Evolutionary conservation across 2,888 invertebrate genomes (phyloP), one percentile per base, ranked within the genome.

Genomic region (Hemistola chrysoprasaria): DNA sequence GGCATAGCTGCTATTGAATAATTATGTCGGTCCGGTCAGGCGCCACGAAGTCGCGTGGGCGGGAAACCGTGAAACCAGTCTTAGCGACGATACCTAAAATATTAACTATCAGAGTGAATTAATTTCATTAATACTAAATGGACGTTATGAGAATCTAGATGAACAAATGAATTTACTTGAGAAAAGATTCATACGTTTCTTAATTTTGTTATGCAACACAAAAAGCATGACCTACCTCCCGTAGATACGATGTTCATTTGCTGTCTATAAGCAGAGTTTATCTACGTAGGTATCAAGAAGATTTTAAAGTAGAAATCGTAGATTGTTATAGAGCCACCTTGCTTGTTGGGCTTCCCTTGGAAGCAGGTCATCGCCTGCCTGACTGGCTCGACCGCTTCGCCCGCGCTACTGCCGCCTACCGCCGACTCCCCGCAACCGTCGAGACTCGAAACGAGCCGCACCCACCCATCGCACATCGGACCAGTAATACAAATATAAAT

Each of bases 51-150:
- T 86, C 87, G 87, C 81, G 85, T 85, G 77, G 85, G 85, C 83
- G 87, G 83, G 82, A 84, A 82, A 77, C 82, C 82, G 82, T 83
- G 85, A 84, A 86, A 85, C 87, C 86, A 82, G 85, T 87, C 82
- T 81, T 75, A 63, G 68, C 67, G 69, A 71, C 75, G 59, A 60
- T 16, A 16, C 16, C 53, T 54, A 16, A 61, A 68, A 64, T 67
- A 64, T 65, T 67, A 59, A 58, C 61, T 62, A 59, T 57, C 55
- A 62, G 69, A 65, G 68, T 58, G 61, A 62, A 64, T 58, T 59
- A 29, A 35, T 16, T 16, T 16, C 16, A 16, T 16, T 16, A 16
- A 16, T 16, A 16, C 4, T 16, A 16, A 16, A 16, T n/a, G n/a
- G n/a, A n/a, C n/a, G n/a, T n/a, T n/a, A n/a, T n/a, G n/a, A n/a